These are phyloP conservation scores for Columba guinea DNA, from an alignment of 2,797 vertebrate species.

Conservation along the genomic window DNA sequence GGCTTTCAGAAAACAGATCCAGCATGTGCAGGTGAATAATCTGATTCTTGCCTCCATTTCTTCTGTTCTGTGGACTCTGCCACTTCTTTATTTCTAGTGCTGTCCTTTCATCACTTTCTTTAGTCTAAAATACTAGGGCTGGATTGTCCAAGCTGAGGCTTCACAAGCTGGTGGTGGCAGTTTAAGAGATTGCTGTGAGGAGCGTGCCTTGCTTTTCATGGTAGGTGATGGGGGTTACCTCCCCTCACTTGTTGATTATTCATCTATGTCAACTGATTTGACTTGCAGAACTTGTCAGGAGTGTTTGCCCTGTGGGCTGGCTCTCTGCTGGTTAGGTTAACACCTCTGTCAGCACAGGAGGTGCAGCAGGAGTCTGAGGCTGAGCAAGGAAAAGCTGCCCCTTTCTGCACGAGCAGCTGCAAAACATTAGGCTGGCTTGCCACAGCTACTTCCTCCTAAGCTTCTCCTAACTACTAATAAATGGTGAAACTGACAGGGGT, in stretches of 20 bases:
- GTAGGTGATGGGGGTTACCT: not conserved
- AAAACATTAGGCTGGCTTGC: not conserved
- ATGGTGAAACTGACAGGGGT: not conserved
- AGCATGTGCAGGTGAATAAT: not conserved
- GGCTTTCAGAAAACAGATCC: not conserved
- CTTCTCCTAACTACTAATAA: not conserved
- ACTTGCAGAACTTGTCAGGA: not conserved
- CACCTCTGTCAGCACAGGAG: not conserved
- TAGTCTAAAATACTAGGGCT: not conserved
- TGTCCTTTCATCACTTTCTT: not conserved
- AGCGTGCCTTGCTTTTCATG: not conserved
- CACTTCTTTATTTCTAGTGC: not conserved
- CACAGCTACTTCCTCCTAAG: not conserved
- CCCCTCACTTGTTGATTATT: not conserved
- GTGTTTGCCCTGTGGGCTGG: not conserved
- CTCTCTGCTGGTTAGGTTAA: not conserved
- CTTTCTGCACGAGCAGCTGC: not conserved
- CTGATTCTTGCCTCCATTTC: not conserved
- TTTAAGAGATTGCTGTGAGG: not conserved
- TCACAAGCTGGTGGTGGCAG: fast-evolving
- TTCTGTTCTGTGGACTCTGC: not conserved
- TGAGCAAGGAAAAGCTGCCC: not conserved
- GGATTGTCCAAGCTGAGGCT: not conserved
- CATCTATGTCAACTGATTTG: not conserved
- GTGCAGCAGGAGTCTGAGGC: not conserved